Evolutionary conservation across 2,113 vertebrate genomes (phyloP).

Genomic region (Rallus limicola): DNA sequence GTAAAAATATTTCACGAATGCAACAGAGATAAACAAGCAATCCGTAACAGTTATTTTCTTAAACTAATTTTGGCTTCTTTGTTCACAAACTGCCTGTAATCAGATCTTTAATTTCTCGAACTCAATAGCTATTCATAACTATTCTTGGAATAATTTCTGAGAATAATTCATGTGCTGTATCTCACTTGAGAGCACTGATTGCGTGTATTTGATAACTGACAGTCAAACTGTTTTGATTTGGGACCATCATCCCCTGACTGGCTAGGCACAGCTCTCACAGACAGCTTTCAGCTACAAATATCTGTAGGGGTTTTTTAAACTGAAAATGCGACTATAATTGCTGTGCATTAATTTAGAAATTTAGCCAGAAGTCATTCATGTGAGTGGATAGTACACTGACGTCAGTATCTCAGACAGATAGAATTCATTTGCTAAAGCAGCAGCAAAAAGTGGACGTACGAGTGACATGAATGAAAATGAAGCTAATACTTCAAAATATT

Average conservation of each 20-base stretch:
- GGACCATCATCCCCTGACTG: not conserved
- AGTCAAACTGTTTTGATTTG: not conserved
- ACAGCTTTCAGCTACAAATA: not conserved
- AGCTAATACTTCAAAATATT: not conserved
- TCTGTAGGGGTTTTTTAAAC: accelerated
- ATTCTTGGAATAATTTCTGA: not conserved
- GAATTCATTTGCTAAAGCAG: not conserved
- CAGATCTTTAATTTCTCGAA: slow-evolving; percentile 5
- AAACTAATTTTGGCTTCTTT: slow-evolving; percentile 4
- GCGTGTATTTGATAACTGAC: not conserved
- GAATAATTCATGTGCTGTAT: not conserved
- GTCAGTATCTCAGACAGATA: not conserved
- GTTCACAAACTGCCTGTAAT: not conserved
- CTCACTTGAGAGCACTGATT: not conserved
- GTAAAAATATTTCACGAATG: not conserved
- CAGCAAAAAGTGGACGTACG: not conserved
- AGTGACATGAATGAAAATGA: not conserved
- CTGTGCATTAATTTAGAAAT: not conserved
- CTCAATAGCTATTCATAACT: not conserved
- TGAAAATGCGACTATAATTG: not conserved
- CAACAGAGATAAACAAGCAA: not conserved
- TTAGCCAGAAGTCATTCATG: not conserved
- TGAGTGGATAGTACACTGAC: not conserved
- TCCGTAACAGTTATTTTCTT: slow-evolving; percentile 11
- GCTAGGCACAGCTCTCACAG: not conserved